Evolutionary conservation across 2,113 vertebrate genomes (phyloP).

Genomic region (Anguilla rostrata): DNA sequence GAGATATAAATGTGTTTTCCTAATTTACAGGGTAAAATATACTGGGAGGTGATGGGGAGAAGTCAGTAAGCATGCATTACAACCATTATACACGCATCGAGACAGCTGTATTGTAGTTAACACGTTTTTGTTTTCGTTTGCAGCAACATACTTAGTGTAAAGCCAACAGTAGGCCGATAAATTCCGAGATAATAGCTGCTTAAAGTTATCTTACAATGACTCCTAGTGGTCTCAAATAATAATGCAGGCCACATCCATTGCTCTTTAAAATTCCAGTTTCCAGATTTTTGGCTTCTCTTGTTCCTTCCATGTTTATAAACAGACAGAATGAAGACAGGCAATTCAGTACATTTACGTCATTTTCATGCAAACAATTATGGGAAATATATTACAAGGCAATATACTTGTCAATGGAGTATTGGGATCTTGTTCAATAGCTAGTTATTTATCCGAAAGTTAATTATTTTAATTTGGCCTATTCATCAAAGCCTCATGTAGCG

Average conservation of each 20-base stretch:
- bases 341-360: neutral
- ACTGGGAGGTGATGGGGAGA: too few relatives aligned
- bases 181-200: neutral
- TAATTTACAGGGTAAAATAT: too few relatives aligned
- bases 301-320: conserved; percentile 80
- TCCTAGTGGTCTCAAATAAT: neutral
- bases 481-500: conserved; percentile 53
- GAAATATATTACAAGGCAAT: neutral
- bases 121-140: neutral
- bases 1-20: too few relatives aligned
- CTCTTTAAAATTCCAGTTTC: conserved; percentile 49
- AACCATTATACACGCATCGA: too few relatives aligned
- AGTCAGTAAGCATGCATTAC: too few relatives aligned
- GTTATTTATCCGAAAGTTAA: neutral
- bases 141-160: neutral
- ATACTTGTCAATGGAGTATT: neutral
- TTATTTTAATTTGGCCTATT: neutral
- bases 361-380: neutral
- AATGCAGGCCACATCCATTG: neutral
- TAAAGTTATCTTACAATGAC: neutral
- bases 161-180: neutral
- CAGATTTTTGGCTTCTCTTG: conserved; percentile 65
- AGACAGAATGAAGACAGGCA: conserved; percentile 48
- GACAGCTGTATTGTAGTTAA: too few relatives aligned
- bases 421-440: neutral